Evolutionary conservation across 2,113 vertebrate species (phyloP), one percentile per base, ranked within the genome.

Genomic region (Otocyon megalotis): DNA sequence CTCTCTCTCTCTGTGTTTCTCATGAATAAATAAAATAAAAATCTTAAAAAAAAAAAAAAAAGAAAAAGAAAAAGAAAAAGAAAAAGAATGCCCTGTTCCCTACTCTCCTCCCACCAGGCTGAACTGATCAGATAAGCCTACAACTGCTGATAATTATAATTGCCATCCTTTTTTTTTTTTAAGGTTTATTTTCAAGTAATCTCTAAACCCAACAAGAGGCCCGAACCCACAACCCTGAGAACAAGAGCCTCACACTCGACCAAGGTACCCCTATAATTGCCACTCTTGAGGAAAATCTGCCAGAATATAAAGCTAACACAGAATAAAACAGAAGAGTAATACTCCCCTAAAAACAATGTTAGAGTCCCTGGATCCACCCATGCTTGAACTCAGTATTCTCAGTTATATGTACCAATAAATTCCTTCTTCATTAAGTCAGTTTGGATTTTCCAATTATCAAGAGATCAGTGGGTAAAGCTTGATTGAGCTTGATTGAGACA

Each of bases 251-350:
- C 63, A 67, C 30, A 13, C 26, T 67, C 63, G 6, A 67, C 30
- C 30, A 28, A 67, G 30, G 30, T 5, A 13, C 30, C 30, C 30
- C 14, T 62, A 4, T 56, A 63, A 83, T 0, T 82, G 19, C 17
- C 72, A 65, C 56, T 58, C 48, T 80, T 80, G 10, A 89, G 37
- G 53, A 60, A 79, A 71, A 14, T 53, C 0, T 48, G 62, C 3
- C 32, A 81, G 72, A 85, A 58, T 89, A 93, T 50, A 93, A 85
- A 89, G 56, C 56, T 65, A 82, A 53, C 28, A 60, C 50, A 87
- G 24, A 50, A 76, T 81, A 58, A 69, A 92, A 74, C 1, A 84
- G 22, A 67, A 63, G 60, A 74, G 5, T 87, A 15, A 5, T 20
- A 43, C 48, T 80, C 20, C 85, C 50, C 11, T 74, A 92, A 95